Evolutionary conservation across 2,888 invertebrate genomes (phyloP), one percentile per base, ranked within the genome.

Genomic region (Chloromyia formosa): DNA sequence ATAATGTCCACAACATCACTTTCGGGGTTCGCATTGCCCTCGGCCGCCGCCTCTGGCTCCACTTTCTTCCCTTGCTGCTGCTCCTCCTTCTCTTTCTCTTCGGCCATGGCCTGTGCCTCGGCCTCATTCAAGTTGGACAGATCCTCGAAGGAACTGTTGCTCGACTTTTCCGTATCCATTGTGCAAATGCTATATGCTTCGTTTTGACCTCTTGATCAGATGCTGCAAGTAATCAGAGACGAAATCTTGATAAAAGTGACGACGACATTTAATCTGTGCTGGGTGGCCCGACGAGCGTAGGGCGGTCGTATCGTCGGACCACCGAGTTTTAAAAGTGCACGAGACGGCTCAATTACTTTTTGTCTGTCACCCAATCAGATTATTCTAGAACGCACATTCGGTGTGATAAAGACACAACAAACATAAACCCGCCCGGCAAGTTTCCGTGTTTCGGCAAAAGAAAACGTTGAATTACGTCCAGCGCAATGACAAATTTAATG

Each of bases 1-100:
- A 95, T 86, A 73, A 95, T 88, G 84, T 94, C 94, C 78, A 93
- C 87, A 88, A 91, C 91, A 78, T 91, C 91, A 22, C 90, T 82
- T 7, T 74, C 76, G 22, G 69, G 68, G 1, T 69, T 74, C 22
- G 76, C 77, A 60, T 77, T 78, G n/a, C 76, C 78, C 1, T 82
- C 79, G 14, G 84, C 84, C 22, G 71, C 64, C 9, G 84, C 86
- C 4, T 86, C 81, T 77, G 87, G 86, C 1, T 86, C 86, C 7
- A 45, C 77, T 10, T 73, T 76, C 49, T 35, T 2, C 27, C 27
- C n/a, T n/a, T n/a, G 27, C 27, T 7, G 27, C 27, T 77, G 76
- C 71, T 75, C 77, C 73, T 76, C 75, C 16, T 62, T 40, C 10
- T 12, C 12, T 66, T 66, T 45, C 16, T 61, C 20, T 53, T 56